phyloP scores from a whole-genome alignment of 35 echinoderm and acorn worm species.

The Strongylocentrotus purpuratus region DNA sequence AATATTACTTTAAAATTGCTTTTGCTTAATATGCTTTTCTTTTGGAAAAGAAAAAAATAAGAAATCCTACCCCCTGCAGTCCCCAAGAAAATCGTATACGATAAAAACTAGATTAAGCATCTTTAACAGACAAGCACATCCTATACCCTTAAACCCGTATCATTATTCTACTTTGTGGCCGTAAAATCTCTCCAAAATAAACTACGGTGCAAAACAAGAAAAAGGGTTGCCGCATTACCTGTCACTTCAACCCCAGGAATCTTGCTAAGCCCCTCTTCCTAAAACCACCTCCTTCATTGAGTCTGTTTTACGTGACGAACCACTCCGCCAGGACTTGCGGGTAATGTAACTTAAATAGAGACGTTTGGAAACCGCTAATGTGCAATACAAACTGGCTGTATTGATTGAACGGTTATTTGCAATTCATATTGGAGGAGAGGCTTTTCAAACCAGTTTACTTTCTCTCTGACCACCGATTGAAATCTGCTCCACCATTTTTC shows the following conservation, averaged over 20 bases:
- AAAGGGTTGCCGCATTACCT: neutral
- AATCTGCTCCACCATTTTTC: neutral
- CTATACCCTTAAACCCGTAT: neutral
- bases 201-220: neutral
- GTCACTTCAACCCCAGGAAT: neutral
- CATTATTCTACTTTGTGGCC: neutral
- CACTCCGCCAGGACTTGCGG: neutral
- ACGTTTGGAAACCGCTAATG: neutral
- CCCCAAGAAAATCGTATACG: no score
- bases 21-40: no score
- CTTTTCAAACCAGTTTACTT: neutral
- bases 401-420: neutral
- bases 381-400: neutral
- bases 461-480: neutral
- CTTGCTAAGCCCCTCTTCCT: neutral
- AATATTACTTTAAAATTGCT: no score
- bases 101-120: no score
- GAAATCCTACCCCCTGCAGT: no score
- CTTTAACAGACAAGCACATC: neutral
- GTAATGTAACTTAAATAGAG: neutral
- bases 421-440: neutral
- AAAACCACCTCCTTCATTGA: neutral
- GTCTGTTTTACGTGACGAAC: neutral
- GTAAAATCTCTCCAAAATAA: neutral
- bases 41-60: no score